Conservation (phyloP, 2,888 invertebrate species). For the Hypsopygia costalis region DNA sequence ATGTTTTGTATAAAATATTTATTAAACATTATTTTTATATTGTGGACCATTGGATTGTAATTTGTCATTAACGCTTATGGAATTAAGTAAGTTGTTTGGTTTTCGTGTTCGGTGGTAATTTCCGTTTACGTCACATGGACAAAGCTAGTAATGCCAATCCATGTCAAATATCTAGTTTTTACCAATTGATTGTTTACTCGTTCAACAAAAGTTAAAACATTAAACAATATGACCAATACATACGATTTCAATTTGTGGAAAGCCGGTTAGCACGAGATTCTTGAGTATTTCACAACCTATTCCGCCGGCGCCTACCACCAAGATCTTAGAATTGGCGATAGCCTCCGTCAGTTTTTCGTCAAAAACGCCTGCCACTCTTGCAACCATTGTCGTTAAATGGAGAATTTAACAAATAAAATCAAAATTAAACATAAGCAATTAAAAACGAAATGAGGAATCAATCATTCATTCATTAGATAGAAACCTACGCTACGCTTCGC, state of each 20-base stretch:
- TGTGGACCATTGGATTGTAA: too few species aligned
- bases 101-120: neutral
- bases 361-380: constrained; percentile 84
- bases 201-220: neutral
- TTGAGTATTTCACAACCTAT: constrained; percentile 99
- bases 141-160: neutral
- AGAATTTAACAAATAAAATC: constrained; percentile 15
- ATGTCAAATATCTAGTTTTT: too few species aligned
- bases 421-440: too few species aligned
- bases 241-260: constrained; percentile 96
- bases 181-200: neutral
- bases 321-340: constrained; percentile 85
- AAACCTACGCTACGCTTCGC: too few species aligned
- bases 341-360: constrained; percentile 82
- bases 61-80: too few species aligned
- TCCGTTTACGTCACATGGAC: constrained; percentile 11
- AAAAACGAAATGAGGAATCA: too few species aligned
- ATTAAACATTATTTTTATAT: too few species aligned
- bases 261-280: constrained; percentile 97
- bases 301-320: constrained; percentile 98
- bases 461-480: too few species aligned
- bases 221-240: constrained; percentile 49
- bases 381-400: constrained; percentile 78
- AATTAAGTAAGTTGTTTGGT: too few species aligned
- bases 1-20: constrained; percentile 28